phyloP scores from a whole-genome alignment of 2,113 vertebrate genomes.

The Pyrgilauda ruficollis region DNA sequence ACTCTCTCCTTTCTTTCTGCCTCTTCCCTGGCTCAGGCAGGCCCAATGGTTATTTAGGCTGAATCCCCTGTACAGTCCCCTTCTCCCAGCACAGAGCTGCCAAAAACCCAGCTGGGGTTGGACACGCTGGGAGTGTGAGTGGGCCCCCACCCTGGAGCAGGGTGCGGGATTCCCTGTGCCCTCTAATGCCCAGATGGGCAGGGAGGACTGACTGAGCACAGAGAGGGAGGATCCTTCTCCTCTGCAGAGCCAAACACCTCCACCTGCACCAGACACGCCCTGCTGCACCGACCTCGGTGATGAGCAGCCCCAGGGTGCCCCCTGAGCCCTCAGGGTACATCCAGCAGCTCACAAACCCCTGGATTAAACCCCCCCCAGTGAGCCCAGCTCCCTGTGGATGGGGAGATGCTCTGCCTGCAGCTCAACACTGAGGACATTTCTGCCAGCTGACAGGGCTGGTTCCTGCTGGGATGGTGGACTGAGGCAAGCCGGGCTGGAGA shows the following conservation, averaged over 20 bases:
- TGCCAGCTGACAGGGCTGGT: accelerated
- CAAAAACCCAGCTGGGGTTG: background rate
- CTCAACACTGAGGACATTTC: background rate
- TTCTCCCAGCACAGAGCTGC: background rate
- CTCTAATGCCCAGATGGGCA: background rate
- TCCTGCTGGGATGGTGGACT: background rate
- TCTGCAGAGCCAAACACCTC: background rate
- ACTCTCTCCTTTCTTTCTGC: background rate
- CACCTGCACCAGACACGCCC: no score
- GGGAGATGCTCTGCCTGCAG: background rate
- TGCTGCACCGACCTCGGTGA: accelerated
- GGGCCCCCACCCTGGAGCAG: background rate
- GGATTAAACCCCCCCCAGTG: accelerated
- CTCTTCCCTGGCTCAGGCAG: background rate
- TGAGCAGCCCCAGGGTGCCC: background rate
- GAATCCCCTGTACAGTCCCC: background rate
- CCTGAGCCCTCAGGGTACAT: background rate
- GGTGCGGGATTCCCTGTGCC: background rate
- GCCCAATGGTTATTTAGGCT: background rate
- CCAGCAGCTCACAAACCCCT: background rate
- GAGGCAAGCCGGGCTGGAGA: background rate
- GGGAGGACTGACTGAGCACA: background rate
- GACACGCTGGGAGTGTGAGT: accelerated
- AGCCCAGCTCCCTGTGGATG: accelerated
- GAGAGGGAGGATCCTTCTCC: background rate